Conservation (phyloP, 2,888 invertebrate genomes). For the Lysandra bellargus region DNA sequence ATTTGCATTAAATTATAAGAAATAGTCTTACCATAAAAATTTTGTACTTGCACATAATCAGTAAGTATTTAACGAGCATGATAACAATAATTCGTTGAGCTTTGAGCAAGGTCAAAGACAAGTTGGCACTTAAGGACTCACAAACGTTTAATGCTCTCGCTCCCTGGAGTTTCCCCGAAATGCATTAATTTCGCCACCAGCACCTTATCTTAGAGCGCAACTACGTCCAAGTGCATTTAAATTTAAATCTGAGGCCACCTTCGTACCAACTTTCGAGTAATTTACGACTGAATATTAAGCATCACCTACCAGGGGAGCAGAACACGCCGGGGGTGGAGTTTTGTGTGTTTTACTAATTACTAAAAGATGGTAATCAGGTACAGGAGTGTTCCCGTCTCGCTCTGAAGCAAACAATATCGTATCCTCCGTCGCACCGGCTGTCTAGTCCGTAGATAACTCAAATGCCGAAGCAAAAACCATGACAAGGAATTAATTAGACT, state of each 20-base stretch:
- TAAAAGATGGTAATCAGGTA: slow-evolving; percentile 82
- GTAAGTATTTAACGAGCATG: background rate
- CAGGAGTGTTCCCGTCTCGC: slow-evolving; percentile 57
- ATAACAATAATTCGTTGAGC: background rate
- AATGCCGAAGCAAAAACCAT: slow-evolving; percentile 80
- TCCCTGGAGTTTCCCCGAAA: slow-evolving; percentile 32
- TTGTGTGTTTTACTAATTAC: slow-evolving; percentile 83
- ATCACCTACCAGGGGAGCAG: slow-evolving; percentile 78
- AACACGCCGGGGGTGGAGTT: slow-evolving; percentile 81
- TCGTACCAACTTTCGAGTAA: slow-evolving; percentile 77
- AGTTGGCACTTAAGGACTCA: slow-evolving; percentile 9
- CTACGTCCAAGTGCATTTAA: slow-evolving; percentile 67
- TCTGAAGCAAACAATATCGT: slow-evolving; percentile 42
- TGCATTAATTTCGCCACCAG: slow-evolving; percentile 48
- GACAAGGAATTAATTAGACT: slow-evolving; percentile 81
- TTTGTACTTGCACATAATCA: no score
- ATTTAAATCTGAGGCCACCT: slow-evolving; percentile 66
- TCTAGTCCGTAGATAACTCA: slow-evolving; percentile 66
- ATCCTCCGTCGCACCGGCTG: slow-evolving; percentile 51
- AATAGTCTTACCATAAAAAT: no score
- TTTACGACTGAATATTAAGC: slow-evolving; percentile 78
- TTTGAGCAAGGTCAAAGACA: slow-evolving; percentile 1
- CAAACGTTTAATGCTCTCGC: slow-evolving; percentile 25
- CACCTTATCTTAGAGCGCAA: slow-evolving; percentile 59
- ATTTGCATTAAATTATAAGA: no score